Evolutionary conservation across 2,797 vertebrate species (phyloP), one percentile per base, ranked within the genome.

Genomic region (Tangara arthus): DNA sequence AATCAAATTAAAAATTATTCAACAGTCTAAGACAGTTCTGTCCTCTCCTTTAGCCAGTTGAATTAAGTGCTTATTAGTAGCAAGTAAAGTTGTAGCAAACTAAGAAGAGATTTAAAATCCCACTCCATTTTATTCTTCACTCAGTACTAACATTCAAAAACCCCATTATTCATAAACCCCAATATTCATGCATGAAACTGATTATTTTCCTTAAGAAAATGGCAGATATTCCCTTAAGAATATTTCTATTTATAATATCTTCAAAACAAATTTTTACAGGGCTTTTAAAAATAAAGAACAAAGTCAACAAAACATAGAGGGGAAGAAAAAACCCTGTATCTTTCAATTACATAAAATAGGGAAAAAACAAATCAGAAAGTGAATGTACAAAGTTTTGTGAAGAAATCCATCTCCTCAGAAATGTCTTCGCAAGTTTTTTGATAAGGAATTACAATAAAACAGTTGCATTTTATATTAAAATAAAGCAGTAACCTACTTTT

Each of bases 401-500:
- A 61, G 37, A 79, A 59, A 79, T 68, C 5, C 4, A 65, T 23
- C 34, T 57, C 60, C 16, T 15, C 30, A 49, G 41, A 87, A 93
- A 72, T 11, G 9, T 10, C 24, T 73, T 75, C 39, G 42, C 21
- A 35, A 64, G 17, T n/a, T 78, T 53, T 70, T 80, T 12, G 9
- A 2, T 21, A 47, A 27, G 11, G 5, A 89, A 57, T 30, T n/a
- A 37, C 17, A 81, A 57, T 22, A 39, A 8, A 75, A 41, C 5
- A 90, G 37, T 2, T 34, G 8, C 27, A 57, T 52, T 81, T 83
- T 55, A 57, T 34, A 61, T 6, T 1, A 85, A 82, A 91, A 61
- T 50, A 19, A 39, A 85, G 65, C 8, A 39, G 21, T 34, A 79
- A 98, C 98, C 96, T 98, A 99, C 99, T 98, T 98, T 89, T 99